phyloP scores from a whole-genome alignment of 1,140 invertebrate genomes.

The Conus betulinus region DNA sequence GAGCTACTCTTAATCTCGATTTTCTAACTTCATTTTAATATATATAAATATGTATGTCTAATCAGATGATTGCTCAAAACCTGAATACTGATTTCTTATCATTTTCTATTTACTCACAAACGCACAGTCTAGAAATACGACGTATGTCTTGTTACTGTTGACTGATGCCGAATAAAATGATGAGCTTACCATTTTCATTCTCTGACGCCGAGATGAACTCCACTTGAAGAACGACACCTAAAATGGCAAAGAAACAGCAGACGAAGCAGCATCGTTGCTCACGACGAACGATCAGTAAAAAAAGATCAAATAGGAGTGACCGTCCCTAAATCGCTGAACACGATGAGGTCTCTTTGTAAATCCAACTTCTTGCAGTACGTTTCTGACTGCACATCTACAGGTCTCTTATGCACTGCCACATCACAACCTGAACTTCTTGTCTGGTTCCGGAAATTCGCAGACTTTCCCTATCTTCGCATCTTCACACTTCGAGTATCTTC shows the following conservation, averaged over 20 bases:
- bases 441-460: constrained; percentile 14
- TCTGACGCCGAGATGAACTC: background rate
- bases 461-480: constrained; percentile 5
- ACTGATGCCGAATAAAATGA: background rate
- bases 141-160: background rate
- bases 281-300: background rate
- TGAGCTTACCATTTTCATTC: background rate
- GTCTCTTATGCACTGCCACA: background rate
- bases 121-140: background rate
- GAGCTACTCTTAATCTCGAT: too few relatives aligned
- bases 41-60: too few relatives aligned
- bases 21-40: too few relatives aligned
- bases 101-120: too few relatives aligned
- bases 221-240: background rate
- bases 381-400: background rate
- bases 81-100: too few relatives aligned
- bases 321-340: background rate
- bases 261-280: background rate
- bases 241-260: background rate
- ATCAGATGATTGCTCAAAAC: too few relatives aligned
- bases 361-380: background rate
- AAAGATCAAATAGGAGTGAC: background rate
- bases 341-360: background rate
- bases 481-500: background rate
- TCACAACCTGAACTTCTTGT: background rate